Conservation (phyloP, 2,113 vertebrate species). For the Mugil cephalus region DNA sequence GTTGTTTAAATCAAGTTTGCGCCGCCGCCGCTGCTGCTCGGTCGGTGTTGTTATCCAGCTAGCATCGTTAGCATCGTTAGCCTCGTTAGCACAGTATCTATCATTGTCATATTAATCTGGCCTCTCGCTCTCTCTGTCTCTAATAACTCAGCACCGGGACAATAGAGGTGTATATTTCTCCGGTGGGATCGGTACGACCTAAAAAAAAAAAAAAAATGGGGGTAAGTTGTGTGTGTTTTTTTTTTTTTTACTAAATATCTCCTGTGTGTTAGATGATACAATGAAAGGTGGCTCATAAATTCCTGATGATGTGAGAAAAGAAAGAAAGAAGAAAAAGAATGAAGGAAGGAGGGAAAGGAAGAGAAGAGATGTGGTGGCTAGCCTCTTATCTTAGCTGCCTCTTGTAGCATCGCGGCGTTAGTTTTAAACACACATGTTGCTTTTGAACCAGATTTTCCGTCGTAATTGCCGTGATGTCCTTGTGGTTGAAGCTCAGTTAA, state of each 20-base stretch:
- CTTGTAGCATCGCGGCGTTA: background rate
- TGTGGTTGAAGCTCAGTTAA: background rate
- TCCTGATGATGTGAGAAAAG: constrained; percentile 33
- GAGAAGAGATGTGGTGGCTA: constrained; percentile 52
- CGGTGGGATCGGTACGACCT: constrained; percentile 34
- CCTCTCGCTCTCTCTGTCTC: constrained; percentile 46
- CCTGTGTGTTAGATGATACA: background rate
- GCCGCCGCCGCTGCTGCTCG: background rate
- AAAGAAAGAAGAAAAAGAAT: constrained; percentile 11
- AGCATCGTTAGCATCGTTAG: constrained; percentile 69
- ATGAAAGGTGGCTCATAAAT: constrained; percentile 20
- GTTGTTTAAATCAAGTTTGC: constrained; percentile 13
- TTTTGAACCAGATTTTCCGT: background rate
- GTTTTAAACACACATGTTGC: background rate
- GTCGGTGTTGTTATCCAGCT: constrained; percentile 30
- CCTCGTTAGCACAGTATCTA: constrained; percentile 60
- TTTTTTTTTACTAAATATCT: constrained; percentile 13
- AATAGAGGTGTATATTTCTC: constrained; percentile 70
- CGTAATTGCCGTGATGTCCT: constrained; percentile 7
- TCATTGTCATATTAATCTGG: constrained; percentile 71
- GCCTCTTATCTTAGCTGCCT: constrained; percentile 37
- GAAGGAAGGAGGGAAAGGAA: constrained; percentile 7
- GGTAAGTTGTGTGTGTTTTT: constrained; percentile 64
- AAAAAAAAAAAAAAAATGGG: constrained; percentile 61
- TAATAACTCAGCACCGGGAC: constrained; percentile 63